phyloP scores from a whole-genome alignment of 2,797 vertebrate genomes.

The Nannoperca australis region DNA sequence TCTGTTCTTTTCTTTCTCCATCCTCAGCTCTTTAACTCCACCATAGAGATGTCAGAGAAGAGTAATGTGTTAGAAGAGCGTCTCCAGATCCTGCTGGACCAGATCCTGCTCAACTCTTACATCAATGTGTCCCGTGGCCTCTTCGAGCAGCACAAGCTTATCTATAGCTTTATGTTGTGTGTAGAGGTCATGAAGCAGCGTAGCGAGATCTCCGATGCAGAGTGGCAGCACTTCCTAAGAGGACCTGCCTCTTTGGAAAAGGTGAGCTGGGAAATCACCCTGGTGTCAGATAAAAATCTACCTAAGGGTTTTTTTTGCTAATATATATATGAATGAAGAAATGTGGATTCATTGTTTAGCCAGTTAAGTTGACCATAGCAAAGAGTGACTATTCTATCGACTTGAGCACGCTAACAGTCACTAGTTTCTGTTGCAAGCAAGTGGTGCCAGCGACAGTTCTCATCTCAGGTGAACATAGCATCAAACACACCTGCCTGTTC shows the following conservation, averaged over 20 bases:
- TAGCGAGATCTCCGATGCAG: constrained; percentile 78
- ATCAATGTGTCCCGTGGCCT: constrained; percentile 86
- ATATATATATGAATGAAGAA: not conserved
- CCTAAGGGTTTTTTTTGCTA: not conserved
- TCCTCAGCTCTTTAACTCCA: constrained; percentile 86
- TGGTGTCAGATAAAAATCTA: not conserved
- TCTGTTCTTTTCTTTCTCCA: not conserved
- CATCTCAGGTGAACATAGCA: not conserved
- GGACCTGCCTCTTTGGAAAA: constrained; percentile 80
- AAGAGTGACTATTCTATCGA: too few relatives aligned
- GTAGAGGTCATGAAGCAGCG: constrained; percentile 86
- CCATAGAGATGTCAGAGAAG: constrained; percentile 84
- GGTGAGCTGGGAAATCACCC: constrained; percentile 63
- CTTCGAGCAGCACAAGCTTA: constrained; percentile 88
- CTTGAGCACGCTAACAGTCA: not conserved
- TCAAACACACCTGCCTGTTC: not conserved
- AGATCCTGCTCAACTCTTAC: constrained; percentile 84
- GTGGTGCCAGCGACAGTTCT: not conserved
- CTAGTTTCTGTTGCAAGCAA: not conserved
- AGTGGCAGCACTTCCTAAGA: constrained; percentile 88
- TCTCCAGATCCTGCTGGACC: constrained; percentile 81
- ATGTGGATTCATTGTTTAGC: not conserved
- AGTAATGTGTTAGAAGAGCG: constrained; percentile 76
- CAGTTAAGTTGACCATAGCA: not conserved
- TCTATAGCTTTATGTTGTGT: constrained; percentile 89